These are phyloP conservation scores for Apotomis turbidana DNA, from an alignment of 2,888 invertebrate species.

Conservation along the genomic window DNA sequence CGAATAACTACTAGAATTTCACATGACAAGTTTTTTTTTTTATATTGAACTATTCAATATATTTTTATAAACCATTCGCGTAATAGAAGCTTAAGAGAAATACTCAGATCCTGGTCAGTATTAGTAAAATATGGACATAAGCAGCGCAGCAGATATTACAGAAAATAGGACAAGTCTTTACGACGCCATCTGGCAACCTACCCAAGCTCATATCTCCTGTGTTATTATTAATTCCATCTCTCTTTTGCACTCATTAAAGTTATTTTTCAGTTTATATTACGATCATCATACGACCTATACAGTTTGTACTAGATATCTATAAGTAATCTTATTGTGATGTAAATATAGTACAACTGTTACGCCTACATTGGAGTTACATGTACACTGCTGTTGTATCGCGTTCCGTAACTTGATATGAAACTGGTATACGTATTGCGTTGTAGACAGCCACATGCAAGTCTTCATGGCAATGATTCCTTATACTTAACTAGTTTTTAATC, in stretches of 20 bases:
- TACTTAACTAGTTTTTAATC: slow-evolving; percentile 10
- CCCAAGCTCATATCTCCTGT: not conserved
- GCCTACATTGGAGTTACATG: slow-evolving; percentile 29
- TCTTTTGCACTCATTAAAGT: not conserved
- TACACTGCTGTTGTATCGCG: slow-evolving; percentile 33
- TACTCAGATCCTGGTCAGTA: too few relatives aligned
- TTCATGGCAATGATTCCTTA: slow-evolving; percentile 23
- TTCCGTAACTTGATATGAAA: slow-evolving; percentile 48
- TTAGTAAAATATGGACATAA: too few relatives aligned
- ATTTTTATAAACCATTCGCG: too few relatives aligned
- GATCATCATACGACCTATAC: not conserved
- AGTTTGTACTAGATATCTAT: slow-evolving; percentile 2
- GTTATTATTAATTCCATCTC: not conserved
- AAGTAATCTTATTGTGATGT: slow-evolving; percentile 17
- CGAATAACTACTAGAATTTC: too few relatives aligned
- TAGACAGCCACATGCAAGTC: slow-evolving; percentile 44
- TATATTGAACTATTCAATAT: too few relatives aligned
- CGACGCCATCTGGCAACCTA: too few relatives aligned
- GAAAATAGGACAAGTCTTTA: too few relatives aligned
- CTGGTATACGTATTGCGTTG: slow-evolving; percentile 40
- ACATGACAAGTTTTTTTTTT: too few relatives aligned
- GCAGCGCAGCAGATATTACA: too few relatives aligned
- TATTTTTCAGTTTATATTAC: not conserved
- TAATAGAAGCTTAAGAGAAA: too few relatives aligned
- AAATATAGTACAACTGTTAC: slow-evolving; percentile 24